These are phyloP conservation scores for Leucopternis melanops DNA, from an alignment of 2,113 vertebrate genomes.

Conservation along the genomic window DNA sequence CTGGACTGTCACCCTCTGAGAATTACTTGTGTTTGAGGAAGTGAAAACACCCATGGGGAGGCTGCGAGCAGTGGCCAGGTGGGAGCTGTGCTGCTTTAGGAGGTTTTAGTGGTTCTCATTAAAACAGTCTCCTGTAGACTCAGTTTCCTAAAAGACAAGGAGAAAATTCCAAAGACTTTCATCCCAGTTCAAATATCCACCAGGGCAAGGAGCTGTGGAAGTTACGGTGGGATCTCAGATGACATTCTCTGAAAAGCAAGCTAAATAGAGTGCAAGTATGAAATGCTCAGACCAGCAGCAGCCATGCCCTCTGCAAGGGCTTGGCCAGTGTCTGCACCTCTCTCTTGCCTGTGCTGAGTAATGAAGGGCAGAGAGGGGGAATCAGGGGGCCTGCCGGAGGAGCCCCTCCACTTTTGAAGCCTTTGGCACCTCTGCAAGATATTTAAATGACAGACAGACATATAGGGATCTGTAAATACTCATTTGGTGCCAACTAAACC, in stretches of 20 bases:
- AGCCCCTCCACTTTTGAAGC: conserved; percentile 20
- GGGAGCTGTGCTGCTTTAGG: conserved; percentile 28
- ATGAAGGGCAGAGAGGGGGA: neutral
- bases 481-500: conserved; percentile 69
- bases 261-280: conserved; percentile 27
- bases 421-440: conserved; percentile 64
- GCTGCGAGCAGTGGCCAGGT: neutral
- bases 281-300: neutral
- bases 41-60: neutral
- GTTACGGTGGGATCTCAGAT: neutral
- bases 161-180: conserved; percentile 38
- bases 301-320: conserved; percentile 1
- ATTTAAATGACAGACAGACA: conserved; percentile 76
- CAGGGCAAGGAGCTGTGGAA: conserved; percentile 34
- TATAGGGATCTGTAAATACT: conserved; percentile 67
- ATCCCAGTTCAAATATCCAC: conserved; percentile 40
- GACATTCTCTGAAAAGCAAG: conserved; percentile 39
- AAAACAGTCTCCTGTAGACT: conserved; percentile 19
- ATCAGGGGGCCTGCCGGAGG: neutral
- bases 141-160: conserved; percentile 25
- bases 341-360: neutral
- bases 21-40: conserved; percentile 5
- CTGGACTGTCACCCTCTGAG: conserved; percentile 27
- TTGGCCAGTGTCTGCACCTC: neutral
- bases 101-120: conserved; percentile 23